A percentile compares a stretch with the other conserved stretches of the same genome.
phyloP scores from a whole-genome alignment of 2,113 vertebrate genomes.

The Hippocampus mohnikei region DNA sequence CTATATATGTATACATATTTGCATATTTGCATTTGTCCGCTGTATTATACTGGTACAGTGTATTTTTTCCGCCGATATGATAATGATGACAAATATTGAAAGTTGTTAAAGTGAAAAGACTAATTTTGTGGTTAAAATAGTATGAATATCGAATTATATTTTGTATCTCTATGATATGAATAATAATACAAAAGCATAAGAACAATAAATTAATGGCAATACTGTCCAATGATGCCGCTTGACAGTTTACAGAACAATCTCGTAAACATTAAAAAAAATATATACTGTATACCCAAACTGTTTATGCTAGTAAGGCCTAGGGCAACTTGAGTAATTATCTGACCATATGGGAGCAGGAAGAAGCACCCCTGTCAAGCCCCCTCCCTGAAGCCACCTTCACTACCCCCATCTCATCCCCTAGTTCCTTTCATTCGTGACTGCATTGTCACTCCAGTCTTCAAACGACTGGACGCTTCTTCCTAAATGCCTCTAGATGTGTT shows the following conservation, averaged over 20 bases:
- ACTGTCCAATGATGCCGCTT: background rate
- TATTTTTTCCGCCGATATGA: no score
- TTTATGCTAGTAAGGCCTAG: slow-evolving; percentile 26
- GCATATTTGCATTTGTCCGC: no score
- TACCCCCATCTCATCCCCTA: slow-evolving; percentile 44
- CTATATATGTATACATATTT: no score
- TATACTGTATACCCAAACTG: background rate
- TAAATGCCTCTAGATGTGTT: slow-evolving; percentile 60
- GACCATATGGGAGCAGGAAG: background rate
- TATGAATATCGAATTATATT: no score
- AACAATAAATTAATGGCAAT: background rate
- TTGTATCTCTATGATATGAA: no score
- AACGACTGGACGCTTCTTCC: slow-evolving; percentile 60
- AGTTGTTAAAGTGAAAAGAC: no score
- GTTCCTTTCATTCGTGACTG: slow-evolving; percentile 57
- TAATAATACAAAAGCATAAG: no score
- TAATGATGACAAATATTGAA: no score
- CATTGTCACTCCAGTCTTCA: slow-evolving; percentile 57
- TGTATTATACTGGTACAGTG: no score
- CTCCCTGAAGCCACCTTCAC: slow-evolving; percentile 34
- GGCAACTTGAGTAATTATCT: slow-evolving; percentile 41
- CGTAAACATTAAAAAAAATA: background rate
- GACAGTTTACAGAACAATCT: background rate
- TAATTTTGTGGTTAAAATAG: no score
- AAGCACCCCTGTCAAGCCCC: slow-evolving; percentile 8